Conservation (phyloP, 2,113 vertebrate genomes). For the Rhabdomys dilectus region DNA sequence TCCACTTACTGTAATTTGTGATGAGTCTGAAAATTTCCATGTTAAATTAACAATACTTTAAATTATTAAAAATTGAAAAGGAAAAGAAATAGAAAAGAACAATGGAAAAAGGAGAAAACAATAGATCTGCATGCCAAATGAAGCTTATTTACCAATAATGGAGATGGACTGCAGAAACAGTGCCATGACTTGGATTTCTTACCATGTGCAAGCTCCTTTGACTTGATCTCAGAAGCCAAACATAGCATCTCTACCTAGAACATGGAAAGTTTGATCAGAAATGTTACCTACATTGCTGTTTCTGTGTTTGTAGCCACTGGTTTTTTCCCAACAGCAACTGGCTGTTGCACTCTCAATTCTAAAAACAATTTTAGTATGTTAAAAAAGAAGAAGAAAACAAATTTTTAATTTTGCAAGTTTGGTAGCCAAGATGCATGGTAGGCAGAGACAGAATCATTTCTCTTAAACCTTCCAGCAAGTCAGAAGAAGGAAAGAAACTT, state of each 20-base stretch:
- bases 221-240: conserved; percentile 10
- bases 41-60: not conserved
- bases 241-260: not conserved
- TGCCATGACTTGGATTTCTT: not conserved
- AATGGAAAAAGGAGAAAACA: not conserved
- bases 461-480: not conserved
- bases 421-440: not conserved
- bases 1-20: not conserved
- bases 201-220: too few relatives aligned
- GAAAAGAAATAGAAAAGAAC: not conserved
- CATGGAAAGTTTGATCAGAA: not conserved
- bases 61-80: not conserved
- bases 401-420: not conserved
- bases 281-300: not conserved
- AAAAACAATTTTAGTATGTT: not conserved
- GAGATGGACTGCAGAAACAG: not conserved
- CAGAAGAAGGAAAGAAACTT: not conserved
- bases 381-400: not conserved
- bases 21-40: not conserved
- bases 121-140: not conserved
- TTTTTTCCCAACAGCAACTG: not conserved
- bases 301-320: not conserved
- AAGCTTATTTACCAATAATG: not conserved
- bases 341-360: not conserved
- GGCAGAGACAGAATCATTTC: not conserved